phyloP scores from a whole-genome alignment of 1,140 invertebrate species.

The Drosophila repleta region DNA sequence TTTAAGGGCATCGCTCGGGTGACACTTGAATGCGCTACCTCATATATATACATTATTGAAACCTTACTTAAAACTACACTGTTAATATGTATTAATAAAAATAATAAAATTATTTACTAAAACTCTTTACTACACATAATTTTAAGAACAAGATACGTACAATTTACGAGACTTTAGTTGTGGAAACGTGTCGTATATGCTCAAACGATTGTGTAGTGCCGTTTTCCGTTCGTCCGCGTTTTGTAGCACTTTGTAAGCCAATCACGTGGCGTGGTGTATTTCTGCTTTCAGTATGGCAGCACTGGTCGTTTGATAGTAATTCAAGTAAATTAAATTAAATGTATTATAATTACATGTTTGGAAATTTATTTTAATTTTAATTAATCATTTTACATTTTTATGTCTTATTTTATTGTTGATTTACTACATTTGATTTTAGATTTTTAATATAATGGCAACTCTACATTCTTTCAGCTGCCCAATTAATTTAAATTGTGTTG shows the following conservation, averaged over 20 bases:
- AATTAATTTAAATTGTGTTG: background rate
- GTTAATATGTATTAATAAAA: background rate
- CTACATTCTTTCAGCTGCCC: conserved; percentile 16
- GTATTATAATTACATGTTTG: background rate
- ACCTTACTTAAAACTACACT: background rate
- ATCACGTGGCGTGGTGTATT: conserved; percentile 55
- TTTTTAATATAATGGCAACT: conserved; percentile 11
- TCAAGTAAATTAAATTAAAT: background rate
- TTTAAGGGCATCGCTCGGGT: conserved; percentile 18
- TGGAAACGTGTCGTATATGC: conserved; percentile 30
- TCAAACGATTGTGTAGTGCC: conserved; percentile 46
- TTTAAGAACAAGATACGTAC: background rate
- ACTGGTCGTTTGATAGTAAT: background rate
- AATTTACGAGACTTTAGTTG: background rate
- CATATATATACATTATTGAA: background rate
- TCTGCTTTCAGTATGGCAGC: conserved; percentile 48
- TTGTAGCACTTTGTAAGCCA: conserved; percentile 67
- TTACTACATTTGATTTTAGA: background rate
- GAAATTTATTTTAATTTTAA: background rate
- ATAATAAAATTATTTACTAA: background rate
- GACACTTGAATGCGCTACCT: conserved; percentile 26
- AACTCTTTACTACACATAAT: background rate
- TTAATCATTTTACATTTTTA: background rate
- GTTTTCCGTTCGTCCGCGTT: conserved; percentile 71
- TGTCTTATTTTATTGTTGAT: background rate